Evolutionary conservation across 2,888 invertebrate genomes (phyloP), one percentile per base, ranked within the genome.

Genomic region (Cylloceria caligata): DNA sequence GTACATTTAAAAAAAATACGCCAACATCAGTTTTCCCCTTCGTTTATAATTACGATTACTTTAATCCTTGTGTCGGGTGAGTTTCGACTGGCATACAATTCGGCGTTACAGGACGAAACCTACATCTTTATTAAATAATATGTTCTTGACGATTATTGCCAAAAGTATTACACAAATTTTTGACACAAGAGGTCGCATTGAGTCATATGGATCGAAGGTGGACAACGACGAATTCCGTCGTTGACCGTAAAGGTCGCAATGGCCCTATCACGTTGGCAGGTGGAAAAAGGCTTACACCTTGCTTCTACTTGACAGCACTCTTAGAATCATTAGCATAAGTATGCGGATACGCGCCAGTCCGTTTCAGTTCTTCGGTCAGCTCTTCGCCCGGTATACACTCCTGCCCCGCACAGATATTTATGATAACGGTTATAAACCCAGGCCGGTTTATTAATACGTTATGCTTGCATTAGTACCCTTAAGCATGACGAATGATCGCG

Each of bases 391-490:
- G 27, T 64, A 60, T 78, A 42, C 77, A 45, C 57, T 34, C 85
- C 34, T 9, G n/a, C 57, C 34, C 85, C 34, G 39, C 72, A 85
- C 85, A 87, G 78, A 80, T 86, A 90, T 89, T 90, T 90, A 90
- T 88, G 88, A 87, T 87, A 85, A 85, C 86, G 80, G 71, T 52
- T 71, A 45, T 83, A 86, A 84, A 83, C 82, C 83, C 73, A 71
- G 86, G 86, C 84, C 86, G 89, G 88, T 90, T 91, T 91, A 92
- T 92, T 91, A 92, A 92, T 92, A 91, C 91, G 91, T 90, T 90
- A 89, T 89, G 90, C 91, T 91, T 91, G 91, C 90, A 91, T 92
- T 91, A 91, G 90, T 91, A 90, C 89, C 88, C 89, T 90, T 92
- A 91, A 92, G 90, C 91, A 92, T 92, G 91, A 92, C 90, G 90